These are phyloP conservation scores for Cylindroiulus punctatus DNA, from an alignment of 2,888 invertebrate species.

Conservation along the genomic window DNA sequence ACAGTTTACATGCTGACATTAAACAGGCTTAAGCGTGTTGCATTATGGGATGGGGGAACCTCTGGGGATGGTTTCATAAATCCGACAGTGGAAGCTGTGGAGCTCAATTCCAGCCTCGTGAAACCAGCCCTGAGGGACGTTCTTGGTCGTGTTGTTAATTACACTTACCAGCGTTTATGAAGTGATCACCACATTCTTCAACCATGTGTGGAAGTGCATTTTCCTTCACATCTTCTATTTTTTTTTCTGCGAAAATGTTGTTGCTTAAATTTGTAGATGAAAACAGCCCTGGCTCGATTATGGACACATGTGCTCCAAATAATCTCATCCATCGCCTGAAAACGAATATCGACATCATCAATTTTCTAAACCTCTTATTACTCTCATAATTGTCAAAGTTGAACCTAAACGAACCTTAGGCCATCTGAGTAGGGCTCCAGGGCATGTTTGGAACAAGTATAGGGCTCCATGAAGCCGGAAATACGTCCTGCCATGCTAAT, in stretches of 20 bases:
- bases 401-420: conserved; percentile 12
- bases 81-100: no score
- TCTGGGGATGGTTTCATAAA: no score
- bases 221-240: neutral
- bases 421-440: conserved; percentile 47
- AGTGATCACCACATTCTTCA: neutral
- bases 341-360: neutral
- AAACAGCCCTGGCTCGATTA: conserved; percentile 51
- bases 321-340: conserved; percentile 49
- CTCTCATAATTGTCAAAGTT: no score
- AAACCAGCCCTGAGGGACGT: no score
- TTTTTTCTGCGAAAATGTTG: neutral
- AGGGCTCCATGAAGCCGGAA: neutral
- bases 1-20: no score
- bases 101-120: no score
- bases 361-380: neutral
- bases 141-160: neutral
- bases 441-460: conserved; percentile 47
- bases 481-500: conserved; percentile 44
- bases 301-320: conserved; percentile 26
- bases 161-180: neutral
- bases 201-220: neutral
- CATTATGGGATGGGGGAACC: no score
- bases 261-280: neutral
- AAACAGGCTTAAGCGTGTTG: no score